Evolutionary conservation across 2,888 invertebrate genomes (phyloP), one percentile per base, ranked within the genome.

Genomic region (Timandra comae): DNA sequence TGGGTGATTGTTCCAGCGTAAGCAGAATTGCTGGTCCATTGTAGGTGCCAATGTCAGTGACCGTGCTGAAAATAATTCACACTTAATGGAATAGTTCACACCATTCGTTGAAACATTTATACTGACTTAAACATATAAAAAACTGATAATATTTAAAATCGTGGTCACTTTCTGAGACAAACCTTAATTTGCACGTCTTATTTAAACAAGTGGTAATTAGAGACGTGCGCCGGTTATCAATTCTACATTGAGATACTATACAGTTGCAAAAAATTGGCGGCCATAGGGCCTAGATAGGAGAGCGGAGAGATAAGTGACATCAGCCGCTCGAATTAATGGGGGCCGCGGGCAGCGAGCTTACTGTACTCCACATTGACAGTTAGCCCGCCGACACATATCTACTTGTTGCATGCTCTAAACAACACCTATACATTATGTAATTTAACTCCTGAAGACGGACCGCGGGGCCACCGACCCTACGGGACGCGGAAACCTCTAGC

Each of bases 1-100:
- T 73, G 93, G 94, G 88, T 95, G 95, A 88, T 95, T 96, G 90
- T 95, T 95, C 95, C 95, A 96, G 89, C 95, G 93, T 80, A 96
- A 91, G 88, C 95, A 95, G 88, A 95, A 96, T 89, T 95, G 95
- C 86, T 91, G 93, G 89, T 91, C 89, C 89, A 89, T 89, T 76
- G 86, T 88, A 63, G 84, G 80, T 76, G 84, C 78, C 79, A 81
- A 69, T 82, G 86, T 86, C 85, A 86, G 79, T 84, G 86, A 78
- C 76, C 84, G 85, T 79, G 81, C 86, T 86, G 81, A 56, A 82
- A 80, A 62, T 44, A 2, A 62, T 56, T 45, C 37, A 38, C 30
- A 32, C 11, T 24, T 24, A 24, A n/a, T n/a, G n/a, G 10, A 2
- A 24, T 29, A 39, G 27, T 33, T 36, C 32, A 36, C 22, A 37